Conservation (phyloP, 2,888 invertebrate genomes). For the Tethea ocularis region DNA sequence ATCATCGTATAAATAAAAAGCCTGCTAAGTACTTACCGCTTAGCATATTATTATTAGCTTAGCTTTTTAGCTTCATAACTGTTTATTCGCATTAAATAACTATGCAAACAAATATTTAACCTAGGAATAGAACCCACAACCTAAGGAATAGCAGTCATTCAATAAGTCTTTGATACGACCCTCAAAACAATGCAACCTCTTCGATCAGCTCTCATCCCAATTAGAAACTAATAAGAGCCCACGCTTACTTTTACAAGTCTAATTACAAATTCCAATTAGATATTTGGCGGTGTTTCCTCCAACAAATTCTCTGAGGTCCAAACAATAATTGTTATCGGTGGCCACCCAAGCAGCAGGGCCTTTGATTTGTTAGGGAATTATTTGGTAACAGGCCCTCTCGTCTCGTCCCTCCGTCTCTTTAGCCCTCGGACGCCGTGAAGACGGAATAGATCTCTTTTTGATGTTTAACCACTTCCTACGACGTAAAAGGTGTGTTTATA, state of each 20-base stretch:
- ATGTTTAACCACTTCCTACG: conserved; percentile 75
- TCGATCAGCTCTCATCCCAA: conserved; percentile 51
- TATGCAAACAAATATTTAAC: no score
- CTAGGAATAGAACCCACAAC: neutral
- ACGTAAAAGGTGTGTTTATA: conserved; percentile 24
- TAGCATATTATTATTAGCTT: no score
- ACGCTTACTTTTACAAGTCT: conserved; percentile 54
- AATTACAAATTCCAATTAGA: conserved; percentile 83
- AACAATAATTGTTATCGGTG: conserved; percentile 76
- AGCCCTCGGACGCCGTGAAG: conserved; percentile 41
- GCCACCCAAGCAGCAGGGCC: conserved; percentile 64
- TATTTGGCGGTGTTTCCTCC: conserved; percentile 68
- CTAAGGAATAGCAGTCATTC: no score
- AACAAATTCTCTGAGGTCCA: conserved; percentile 65
- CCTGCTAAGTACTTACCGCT: no score
- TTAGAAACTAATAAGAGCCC: conserved; percentile 70
- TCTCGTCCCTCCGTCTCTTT: conserved; percentile 28
- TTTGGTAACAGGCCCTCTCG: conserved; percentile 52
- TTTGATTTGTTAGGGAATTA: conserved; percentile 64
- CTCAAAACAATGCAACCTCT: conserved; percentile 31
- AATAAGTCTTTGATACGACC: neutral
- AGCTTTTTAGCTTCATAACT: no score
- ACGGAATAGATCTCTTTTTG: conserved; percentile 72
- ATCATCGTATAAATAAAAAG: no score
- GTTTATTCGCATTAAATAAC: no score